Evolutionary conservation across 1,140 invertebrate species (phyloP), one percentile per base, ranked within the genome.

Genomic region (Apis florea): DNA sequence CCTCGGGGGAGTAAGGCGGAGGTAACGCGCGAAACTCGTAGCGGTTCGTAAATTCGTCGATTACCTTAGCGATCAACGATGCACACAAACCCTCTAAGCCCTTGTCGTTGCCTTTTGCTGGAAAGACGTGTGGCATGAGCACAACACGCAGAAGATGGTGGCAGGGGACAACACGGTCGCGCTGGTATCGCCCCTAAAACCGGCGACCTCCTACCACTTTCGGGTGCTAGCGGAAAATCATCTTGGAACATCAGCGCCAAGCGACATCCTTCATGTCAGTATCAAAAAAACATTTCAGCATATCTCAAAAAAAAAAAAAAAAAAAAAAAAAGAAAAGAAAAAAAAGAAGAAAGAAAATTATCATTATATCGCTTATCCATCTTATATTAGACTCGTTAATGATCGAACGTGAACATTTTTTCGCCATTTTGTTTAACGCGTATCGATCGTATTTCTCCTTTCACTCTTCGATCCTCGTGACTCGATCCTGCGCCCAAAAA

Each of bases 191-290:
- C 93, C 94, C 26, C 92, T 97, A n/a, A 94, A 95, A 81, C 96
- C 96, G 31, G 94, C 96, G 4, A 95, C 95, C 61, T 94, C 93
- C 56, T 97, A 96, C 92, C 94, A 96, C 87, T 94, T 96, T 82
- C 93, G 96, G 31, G 91, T 97, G 13, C 94, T 95, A 90, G 96
- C 96, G 40, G 94, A 95, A 92, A 96, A 96, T 93, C 92, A 95
- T 80, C 93, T 96, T 80, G 96, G 96, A 58, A 94, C 94, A 76
- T 95, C 96, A 90, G 93, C 94, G 72, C 95, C 96, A 17, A 96
- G 95, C 86, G 94, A 95, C 83, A 94, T 95, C 63, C 92, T 96
- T 84, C 94, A 94, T 77, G 94, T 96, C 89, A 93, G 92, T 92
- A 90, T 89, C 89, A 88, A 40, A 40, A n/a, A 40, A 90, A 90